Evolutionary conservation across 2,797 vertebrate genomes (phyloP).

Genomic region (Hemibagrus guttatus): DNA sequence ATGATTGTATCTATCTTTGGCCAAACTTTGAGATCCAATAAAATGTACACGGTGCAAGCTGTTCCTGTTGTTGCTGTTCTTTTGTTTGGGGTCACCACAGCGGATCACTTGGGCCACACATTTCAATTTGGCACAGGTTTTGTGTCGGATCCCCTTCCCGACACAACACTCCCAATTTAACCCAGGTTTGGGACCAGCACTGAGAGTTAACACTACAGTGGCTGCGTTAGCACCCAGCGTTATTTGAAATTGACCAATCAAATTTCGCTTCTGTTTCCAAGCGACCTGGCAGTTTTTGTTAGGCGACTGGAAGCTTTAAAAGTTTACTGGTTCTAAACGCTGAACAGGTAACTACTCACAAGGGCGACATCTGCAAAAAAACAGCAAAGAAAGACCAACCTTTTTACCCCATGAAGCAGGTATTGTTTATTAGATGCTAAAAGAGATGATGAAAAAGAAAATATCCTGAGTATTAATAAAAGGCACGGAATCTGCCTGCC

Average conservation of each 20-base stretch:
- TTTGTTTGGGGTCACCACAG: too few species aligned
- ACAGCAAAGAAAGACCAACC: neutral
- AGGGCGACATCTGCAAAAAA: neutral
- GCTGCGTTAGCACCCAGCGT: neutral
- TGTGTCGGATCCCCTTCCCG: too few species aligned
- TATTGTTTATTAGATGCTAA: neutral
- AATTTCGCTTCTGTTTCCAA: neutral
- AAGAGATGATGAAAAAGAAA: neutral
- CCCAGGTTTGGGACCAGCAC: too few species aligned
- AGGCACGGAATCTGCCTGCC: neutral
- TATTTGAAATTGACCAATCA: conserved; percentile 3
- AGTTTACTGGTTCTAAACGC: neutral
- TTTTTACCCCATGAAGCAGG: neutral
- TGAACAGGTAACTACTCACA: too few species aligned
- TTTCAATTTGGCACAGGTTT: too few species aligned
- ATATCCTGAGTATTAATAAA: neutral
- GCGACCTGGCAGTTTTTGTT: neutral
- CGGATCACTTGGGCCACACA: too few species aligned
- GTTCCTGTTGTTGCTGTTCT: neutral
- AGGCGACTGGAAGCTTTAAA: neutral
- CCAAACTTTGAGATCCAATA: neutral
- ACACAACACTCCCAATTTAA: too few species aligned
- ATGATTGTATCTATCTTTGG: neutral
- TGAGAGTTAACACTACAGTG: too few species aligned
- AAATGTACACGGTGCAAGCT: neutral